Base-by-base conservation (phyloP, 2,888 invertebrate species). In the Petrolisthes cinctipes region DNA sequence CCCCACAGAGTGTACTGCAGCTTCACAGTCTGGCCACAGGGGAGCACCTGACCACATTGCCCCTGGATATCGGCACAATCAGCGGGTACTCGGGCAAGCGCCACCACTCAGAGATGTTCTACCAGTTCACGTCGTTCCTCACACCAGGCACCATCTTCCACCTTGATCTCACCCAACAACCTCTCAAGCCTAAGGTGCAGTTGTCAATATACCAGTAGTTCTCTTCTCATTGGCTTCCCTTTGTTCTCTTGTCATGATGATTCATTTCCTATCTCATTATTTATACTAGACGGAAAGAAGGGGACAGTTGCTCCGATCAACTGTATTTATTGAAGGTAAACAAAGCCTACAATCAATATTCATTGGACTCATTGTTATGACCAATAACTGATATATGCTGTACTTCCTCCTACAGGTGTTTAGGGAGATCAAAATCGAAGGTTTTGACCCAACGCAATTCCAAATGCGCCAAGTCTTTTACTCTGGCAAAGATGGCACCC, bases 381-480 rank as follows among this genome's bases (percentile, higher is more conserved):
- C 37, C 37, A 37, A 37, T 37, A 37, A 37, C 37, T 37, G 37
- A 37, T 37, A 37, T 37, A 37, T 37, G 37, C 37, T 37, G 37
- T 11, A 54, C 14, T 79, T 78, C 68, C 54, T 20, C 20, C 7
- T 9, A 17, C 90, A 90, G 90, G 83, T 90, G 6, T 89, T 90
- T 78, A 61, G 90, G 5, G 89, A 90, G 68, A 90, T 89, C 17
- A 83, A 88, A 83, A 87, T 90, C 53, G 83, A 87, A 37, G 90
- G 89, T n/a, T 85, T 90, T 92, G 95, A 97, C 93, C 93, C 96
- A 4, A 94, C 95, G 9, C 93, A 95, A 91, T 98, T 97, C 92
- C 95, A 96, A 92, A 96, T 97, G 11, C 95, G 95, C 90, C 99
- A 99, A 93, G 95, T 98, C 87, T 99, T 99, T 94, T 99, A 97